A percentile compares a stretch with the other conserved stretches of the same genome.
Evolutionary conservation across 1,140 invertebrate species (phyloP).

Genomic region (Propsilocerus akamusi): DNA sequence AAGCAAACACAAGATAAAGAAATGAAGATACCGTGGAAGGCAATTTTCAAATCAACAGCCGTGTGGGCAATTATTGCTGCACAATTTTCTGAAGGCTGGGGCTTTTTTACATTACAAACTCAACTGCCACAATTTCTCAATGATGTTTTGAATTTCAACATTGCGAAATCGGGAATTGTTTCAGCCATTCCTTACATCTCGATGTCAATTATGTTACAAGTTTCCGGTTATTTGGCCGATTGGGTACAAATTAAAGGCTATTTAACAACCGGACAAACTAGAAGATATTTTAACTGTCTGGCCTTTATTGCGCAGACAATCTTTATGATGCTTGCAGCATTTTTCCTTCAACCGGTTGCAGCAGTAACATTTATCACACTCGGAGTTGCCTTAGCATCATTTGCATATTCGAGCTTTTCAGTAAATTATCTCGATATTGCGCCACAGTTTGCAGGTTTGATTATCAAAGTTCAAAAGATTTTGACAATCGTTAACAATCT

Average conservation of each 20-base stretch:
- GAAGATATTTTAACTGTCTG: conserved; percentile 53
- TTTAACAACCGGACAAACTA: conserved; percentile 50
- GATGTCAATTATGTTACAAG: conserved; percentile 64
- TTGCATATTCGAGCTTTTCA: conserved; percentile 74
- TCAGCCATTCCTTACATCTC: conserved; percentile 71
- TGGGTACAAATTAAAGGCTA: conserved; percentile 39
- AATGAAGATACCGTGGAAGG: conserved; percentile 55
- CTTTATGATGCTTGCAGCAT: conserved; percentile 65
- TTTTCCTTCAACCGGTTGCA: conserved; percentile 37
- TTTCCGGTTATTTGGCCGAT: conserved; percentile 66
- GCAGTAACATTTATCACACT: conserved; percentile 61
- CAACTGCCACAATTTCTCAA: conserved; percentile 82
- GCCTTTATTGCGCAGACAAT: conserved; percentile 64
- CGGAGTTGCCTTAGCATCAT: conserved; percentile 72
- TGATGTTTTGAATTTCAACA: conserved; percentile 49
- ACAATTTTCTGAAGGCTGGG: conserved; percentile 92
- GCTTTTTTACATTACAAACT: conserved; percentile 81
- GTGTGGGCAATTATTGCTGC: conserved; percentile 82
- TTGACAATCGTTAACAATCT: too few relatives aligned
- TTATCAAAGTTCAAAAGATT: too few relatives aligned
- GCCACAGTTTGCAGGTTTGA: conserved; percentile 59
- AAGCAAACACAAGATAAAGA: conserved; percentile 15
- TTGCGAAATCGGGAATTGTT: conserved; percentile 57
- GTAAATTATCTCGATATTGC: conserved; percentile 79
- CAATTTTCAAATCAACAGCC: conserved; percentile 62